Percentiles rank a stretch among this genome's conserved stretches.
These are phyloP conservation scores for Acronicta alni DNA, from an alignment of 2,888 invertebrate species.

Conservation along the genomic window DNA sequence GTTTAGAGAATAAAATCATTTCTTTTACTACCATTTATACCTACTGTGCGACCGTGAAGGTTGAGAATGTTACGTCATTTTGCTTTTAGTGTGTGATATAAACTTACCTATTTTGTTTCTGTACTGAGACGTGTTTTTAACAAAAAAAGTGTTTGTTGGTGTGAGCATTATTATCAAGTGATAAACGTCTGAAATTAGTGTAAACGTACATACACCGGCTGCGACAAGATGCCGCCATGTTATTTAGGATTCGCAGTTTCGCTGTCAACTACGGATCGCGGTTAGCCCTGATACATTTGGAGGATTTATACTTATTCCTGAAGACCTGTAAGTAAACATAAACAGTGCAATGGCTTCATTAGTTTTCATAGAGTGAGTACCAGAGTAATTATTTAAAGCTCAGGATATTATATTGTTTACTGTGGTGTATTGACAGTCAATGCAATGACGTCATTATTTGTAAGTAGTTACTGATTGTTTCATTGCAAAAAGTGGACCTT, in stretches of 20 bases:
- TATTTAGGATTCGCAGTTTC: conserved; percentile 83
- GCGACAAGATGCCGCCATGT: conserved; percentile 88
- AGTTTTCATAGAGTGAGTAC: conserved; percentile 2
- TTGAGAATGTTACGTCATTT: conserved; percentile 90
- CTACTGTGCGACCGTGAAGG: conserved; percentile 88
- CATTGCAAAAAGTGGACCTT: conserved; percentile 34
- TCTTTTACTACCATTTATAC: conserved; percentile 75
- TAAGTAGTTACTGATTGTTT: conserved; percentile 57
- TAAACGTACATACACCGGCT: conserved; percentile 82
- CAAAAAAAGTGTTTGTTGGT: conserved; percentile 65
- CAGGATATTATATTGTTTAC: conserved; percentile 75
- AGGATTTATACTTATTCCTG: conserved; percentile 63
- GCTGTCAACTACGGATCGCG: conserved; percentile 84
- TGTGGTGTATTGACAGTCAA: conserved; percentile 86
- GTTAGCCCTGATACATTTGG: conserved; percentile 73
- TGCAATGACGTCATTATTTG: conserved; percentile 85
- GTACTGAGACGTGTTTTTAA: conserved; percentile 73
- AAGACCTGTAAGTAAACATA: conserved; percentile 68
- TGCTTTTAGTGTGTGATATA: conserved; percentile 83
- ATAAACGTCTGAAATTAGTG: conserved; percentile 70
- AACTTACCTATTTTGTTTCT: conserved; percentile 76
- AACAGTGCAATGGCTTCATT: conserved; percentile 25
- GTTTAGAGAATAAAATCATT: conserved; percentile 52
- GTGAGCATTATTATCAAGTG: conserved; percentile 69
- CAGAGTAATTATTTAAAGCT: conserved; percentile 4